These are phyloP conservation scores for Lepidotrigona ventralis DNA, from an alignment of 1,140 invertebrate species.

Conservation along the genomic window DNA sequence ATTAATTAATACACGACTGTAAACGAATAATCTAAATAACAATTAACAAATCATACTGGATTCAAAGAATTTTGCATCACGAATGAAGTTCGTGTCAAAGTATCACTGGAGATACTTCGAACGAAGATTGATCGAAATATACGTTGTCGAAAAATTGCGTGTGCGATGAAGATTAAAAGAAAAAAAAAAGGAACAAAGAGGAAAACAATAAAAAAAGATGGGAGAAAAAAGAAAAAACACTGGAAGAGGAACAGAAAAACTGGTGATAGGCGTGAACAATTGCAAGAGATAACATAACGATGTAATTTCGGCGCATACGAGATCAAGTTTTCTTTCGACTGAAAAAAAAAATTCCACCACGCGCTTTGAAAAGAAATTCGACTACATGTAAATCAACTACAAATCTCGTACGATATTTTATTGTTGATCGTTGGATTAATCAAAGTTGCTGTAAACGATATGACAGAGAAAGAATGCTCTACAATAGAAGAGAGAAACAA, in stretches of 20 bases:
- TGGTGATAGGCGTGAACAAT: background rate
- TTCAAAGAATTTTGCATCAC: background rate
- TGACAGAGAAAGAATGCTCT: background rate
- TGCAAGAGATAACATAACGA: background rate
- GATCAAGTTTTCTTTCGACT: background rate
- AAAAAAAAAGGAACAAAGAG: background rate
- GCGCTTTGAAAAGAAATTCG: conserved; percentile 9
- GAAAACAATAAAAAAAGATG: background rate
- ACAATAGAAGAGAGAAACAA: background rate
- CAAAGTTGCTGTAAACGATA: background rate
- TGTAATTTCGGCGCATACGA: background rate
- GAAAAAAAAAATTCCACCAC: background rate
- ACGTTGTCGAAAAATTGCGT: too few species aligned
- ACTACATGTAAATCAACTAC: background rate
- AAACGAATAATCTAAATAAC: conserved; percentile 44
- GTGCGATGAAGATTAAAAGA: background rate
- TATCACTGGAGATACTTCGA: too few species aligned
- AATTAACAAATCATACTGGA: conserved; percentile 23
- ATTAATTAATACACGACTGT: conserved; percentile 20
- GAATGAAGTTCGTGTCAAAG: background rate
- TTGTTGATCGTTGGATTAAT: background rate
- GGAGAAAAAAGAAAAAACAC: too few species aligned
- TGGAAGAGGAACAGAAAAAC: background rate
- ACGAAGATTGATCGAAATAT: too few species aligned
- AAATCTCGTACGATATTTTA: background rate